Evolutionary conservation across 2,888 invertebrate species (phyloP), one percentile per base, ranked within the genome.

Genomic region (Urechis unicinctus): DNA sequence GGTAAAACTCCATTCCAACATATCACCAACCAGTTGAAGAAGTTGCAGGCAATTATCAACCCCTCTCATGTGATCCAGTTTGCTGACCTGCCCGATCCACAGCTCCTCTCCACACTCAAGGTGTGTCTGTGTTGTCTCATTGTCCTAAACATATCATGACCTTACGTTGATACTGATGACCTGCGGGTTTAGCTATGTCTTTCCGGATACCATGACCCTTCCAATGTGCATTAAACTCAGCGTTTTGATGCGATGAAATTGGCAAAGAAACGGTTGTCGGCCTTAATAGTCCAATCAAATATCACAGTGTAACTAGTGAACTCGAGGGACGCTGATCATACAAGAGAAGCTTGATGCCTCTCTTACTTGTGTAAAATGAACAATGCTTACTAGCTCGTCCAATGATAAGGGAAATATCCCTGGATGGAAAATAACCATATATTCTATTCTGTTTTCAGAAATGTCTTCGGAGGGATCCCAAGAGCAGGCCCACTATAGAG

Each of bases 1-100:
- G 88, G 89, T 0, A 83, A 83, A 67, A 91, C 94, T 1, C 97
- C 97, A 0, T 97, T 95, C 79, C 87, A 89, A 43, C 87, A 91
- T 76, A 85, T 92, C 62, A 81, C 82, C 42, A 82, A 86, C 64
- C 83, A 84, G 60, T 83, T 85, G 74, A 84, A 84, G 42, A 92
- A 92, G 79, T 81, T 90, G 52, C 83, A 82, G 64, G 88, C 88
- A 57, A 91, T 94, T 64, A 83, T 85, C 48, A 86, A 87, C 78
- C 86, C 87, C 9, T 82, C 84, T 55, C 84, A 86, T 62, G 79
- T 80, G 60, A 91, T 95, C 66, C 82, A 84, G 51, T 94, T 88
- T 78, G 87, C 88, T 0, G 63, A 72, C 36, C 66, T 70, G 26
- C 66, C 61, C 29, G 75, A 78, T 61, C 77, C 80, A 22, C 80